These are phyloP conservation scores for Clarias batrachus DNA, from an alignment of 2,113 vertebrate genomes.

Conservation along the genomic window DNA sequence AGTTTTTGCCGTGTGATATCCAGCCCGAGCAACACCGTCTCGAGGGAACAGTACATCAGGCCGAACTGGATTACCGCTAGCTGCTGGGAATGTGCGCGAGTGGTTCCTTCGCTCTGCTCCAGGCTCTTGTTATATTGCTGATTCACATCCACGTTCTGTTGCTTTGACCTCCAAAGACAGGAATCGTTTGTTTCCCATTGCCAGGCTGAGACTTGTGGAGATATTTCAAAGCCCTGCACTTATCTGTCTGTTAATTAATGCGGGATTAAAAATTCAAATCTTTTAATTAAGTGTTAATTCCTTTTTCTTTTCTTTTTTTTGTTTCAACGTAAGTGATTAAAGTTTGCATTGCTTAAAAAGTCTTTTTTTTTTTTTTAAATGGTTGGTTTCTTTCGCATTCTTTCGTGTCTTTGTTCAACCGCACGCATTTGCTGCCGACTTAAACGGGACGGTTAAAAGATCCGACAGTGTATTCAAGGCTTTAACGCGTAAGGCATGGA, in stretches of 20 bases:
- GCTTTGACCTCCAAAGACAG: constrained; percentile 42
- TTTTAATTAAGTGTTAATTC: constrained; percentile 52
- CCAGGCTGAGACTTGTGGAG: constrained; percentile 30
- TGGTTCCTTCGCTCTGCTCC: constrained; percentile 25
- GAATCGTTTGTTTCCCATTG: constrained; percentile 23
- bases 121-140: constrained; percentile 29
- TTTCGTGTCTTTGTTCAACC: not conserved
- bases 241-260: constrained; percentile 43
- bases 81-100: constrained; percentile 11
- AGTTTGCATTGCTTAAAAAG: not conserved
- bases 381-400: not conserved
- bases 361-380: not conserved
- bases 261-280: constrained; percentile 39
- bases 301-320: constrained; percentile 25
- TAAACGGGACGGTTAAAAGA: constrained; percentile 36
- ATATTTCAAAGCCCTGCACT: constrained; percentile 37
- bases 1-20: constrained; percentile 30
- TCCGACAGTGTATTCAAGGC: constrained; percentile 35
- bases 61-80: constrained; percentile 26
- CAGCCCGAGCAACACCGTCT: constrained; percentile 20
- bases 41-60: constrained; percentile 19
- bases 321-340: constrained; percentile 34
- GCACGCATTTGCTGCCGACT: constrained; percentile 28
- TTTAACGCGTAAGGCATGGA: constrained; percentile 23
- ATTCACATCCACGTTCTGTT: constrained; percentile 39